phyloP scores from a whole-genome alignment of 2,797 vertebrate genomes.

The Myiotriccus ornatus region DNA sequence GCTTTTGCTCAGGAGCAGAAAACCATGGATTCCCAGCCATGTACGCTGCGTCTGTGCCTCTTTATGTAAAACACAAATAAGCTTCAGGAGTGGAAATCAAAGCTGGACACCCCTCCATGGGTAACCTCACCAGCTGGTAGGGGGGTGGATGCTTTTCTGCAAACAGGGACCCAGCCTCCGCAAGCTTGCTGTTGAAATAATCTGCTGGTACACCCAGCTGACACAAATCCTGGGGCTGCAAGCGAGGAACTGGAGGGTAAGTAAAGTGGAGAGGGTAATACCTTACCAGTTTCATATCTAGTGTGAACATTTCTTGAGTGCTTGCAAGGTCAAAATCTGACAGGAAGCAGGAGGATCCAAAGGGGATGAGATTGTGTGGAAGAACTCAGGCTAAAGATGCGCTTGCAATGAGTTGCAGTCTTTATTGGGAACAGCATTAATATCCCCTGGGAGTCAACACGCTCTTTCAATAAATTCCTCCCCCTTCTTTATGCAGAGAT shows the following conservation, averaged over 20 bases:
- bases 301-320: neutral
- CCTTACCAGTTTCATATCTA: neutral
- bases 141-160: neutral
- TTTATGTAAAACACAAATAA: neutral
- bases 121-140: neutral
- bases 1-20: neutral
- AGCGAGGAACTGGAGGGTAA: neutral
- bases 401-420: rapidly evolving
- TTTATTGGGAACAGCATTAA: neutral
- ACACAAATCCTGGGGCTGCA: neutral
- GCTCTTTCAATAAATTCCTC: neutral
- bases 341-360: neutral
- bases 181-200: neutral
- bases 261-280: neutral
- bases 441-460: neutral
- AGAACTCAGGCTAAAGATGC: rapidly evolving
- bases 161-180: neutral
- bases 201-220: neutral
- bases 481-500: neutral
- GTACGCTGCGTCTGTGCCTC: rapidly evolving
- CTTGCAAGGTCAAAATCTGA: neutral
- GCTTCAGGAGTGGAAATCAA: neutral
- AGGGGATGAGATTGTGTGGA: neutral
- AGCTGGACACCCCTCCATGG: neutral
- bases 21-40: neutral